A percentile compares a stretch with the other conserved stretches of the same genome.
These are phyloP conservation scores for Helicolenus hilgendorfi DNA, from an alignment of 2,797 vertebrate species.

Conservation along the genomic window DNA sequence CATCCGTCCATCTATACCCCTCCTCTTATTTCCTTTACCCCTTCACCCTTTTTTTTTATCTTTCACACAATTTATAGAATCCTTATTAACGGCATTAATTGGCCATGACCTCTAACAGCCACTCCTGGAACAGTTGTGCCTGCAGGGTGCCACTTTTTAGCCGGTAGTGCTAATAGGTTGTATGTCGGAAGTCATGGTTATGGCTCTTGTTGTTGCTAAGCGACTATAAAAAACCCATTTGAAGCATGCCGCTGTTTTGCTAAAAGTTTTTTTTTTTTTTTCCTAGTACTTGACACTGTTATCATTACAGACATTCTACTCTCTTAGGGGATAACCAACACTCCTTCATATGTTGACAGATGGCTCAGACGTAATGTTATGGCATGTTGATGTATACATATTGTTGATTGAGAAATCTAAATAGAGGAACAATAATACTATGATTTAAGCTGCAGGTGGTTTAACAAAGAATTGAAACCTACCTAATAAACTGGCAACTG, in stretches of 20 bases:
- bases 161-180: neutral
- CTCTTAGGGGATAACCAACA: neutral
- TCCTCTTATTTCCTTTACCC: neutral
- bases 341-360: neutral
- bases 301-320: neutral
- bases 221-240: slow-evolving; percentile 4
- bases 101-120: slow-evolving; percentile 17
- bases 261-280: neutral
- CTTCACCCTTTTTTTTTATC: neutral
- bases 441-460: neutral
- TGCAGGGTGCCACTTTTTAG: slow-evolving; percentile 19
- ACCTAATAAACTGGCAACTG: neutral
- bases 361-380: neutral
- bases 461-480: neutral
- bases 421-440: neutral
- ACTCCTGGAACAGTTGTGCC: slow-evolving; percentile 15
- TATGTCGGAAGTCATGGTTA: neutral
- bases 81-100: slow-evolving; percentile 1
- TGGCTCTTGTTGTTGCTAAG: slow-evolving; percentile 58
- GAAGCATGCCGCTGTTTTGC: neutral
- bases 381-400: neutral
- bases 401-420: neutral
- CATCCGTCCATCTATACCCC: neutral
- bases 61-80: neutral
- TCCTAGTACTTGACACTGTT: neutral